Base-by-base conservation (phyloP, 2,113 vertebrate species). In the Rutilus rutilus region DNA sequence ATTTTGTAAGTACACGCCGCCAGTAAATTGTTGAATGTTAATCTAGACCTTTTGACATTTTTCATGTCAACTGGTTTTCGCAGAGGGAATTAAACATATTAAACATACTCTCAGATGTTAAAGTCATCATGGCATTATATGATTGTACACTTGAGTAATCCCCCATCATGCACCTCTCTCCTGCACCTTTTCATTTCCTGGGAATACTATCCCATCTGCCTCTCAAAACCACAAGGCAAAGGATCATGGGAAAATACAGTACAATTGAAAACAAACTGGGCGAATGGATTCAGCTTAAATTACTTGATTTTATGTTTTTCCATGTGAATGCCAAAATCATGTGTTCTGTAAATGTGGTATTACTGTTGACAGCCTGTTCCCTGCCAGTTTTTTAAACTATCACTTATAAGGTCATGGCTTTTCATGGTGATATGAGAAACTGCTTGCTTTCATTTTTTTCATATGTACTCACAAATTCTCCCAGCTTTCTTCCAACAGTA, bases 131-230 rank as follows among this genome's bases (percentile, higher is more conserved):
- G 42, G 73, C 47, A 47, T 33, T 23, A 47, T 78, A 82, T 83
- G 71, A 82, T 77, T 64, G 17, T 83, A 85, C 78, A 47, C 25
- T 30, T 23, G 15, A 83, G 21, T 85, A 86, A 85, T 89, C 78
- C 60, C 36, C 85, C 85, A 86, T 86, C 82, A 85, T 42, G 77
- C 85, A 88, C 82, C 86, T 85, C 82, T 85, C 52, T 87, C 59
- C 65, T 59, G 62, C 78, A 85, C 82, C 88, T 78, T 87, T 85
- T 84, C 82, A 84, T 88, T 88, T 89, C 82, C 85, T 87, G 60
- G 86, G 83, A 87, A 89, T n/a, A 45, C 33, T 30, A 85, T 76
- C 50, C 78, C 27, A 19, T 85, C 82, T 88, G 73, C 54, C 67
- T 80, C 50, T 82, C 23, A 1, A 84, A 88, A 88, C 73, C 76